A percentile compares a stretch with the other conserved stretches of the same genome.
These are phyloP conservation scores for Ceramica pisi DNA, from an alignment of 2,888 invertebrate genomes.

Conservation along the genomic window DNA sequence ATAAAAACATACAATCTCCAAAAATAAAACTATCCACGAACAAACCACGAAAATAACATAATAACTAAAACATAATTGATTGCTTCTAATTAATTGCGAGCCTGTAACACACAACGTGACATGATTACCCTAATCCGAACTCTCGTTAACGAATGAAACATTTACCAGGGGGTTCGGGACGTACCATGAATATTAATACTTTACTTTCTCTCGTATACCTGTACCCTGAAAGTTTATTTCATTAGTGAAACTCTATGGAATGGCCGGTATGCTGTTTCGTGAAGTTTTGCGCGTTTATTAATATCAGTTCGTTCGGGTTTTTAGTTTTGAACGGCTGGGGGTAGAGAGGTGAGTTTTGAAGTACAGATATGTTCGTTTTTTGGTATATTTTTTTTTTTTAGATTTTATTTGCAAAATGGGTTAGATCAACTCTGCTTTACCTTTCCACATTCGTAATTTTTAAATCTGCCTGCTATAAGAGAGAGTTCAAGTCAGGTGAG, in stretches of 20 bases:
- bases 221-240: constrained; percentile 85
- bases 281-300: constrained; percentile 45
- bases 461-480: too few relatives aligned
- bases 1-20: too few relatives aligned
- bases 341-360: constrained; percentile 4
- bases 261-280: constrained; percentile 60
- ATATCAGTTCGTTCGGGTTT: constrained; percentile 42
- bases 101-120: constrained; percentile 87
- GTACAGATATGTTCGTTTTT: background rate
- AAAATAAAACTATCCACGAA: constrained; percentile 18
- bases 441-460: too few relatives aligned
- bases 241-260: constrained; percentile 80
- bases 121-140: constrained; percentile 87
- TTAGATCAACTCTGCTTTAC: background rate
- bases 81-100: constrained; percentile 86
- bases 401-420: background rate
- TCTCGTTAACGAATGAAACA: constrained; percentile 90
- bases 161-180: constrained; percentile 86
- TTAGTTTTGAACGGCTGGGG: constrained; percentile 31
- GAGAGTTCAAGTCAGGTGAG: too few relatives aligned
- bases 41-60: constrained; percentile 59
- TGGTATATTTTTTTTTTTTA: background rate
- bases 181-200: constrained; percentile 88
- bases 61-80: constrained; percentile 81
- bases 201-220: constrained; percentile 82